phyloP scores from a whole-genome alignment of 35 echinoderm and acorn worm species.

The Nesometra sesokonis region DNA sequence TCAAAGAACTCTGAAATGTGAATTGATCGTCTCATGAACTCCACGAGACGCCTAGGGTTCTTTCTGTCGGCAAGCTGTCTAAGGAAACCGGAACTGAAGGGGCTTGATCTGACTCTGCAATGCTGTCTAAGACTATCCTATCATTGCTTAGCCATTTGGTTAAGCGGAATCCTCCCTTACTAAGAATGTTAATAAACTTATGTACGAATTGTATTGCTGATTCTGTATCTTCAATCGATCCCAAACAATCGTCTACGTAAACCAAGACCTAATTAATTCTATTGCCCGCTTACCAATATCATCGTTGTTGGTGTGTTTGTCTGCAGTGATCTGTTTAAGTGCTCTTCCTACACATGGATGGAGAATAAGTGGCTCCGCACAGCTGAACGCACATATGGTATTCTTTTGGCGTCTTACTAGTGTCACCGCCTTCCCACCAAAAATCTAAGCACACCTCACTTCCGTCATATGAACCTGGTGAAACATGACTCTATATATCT shows the following conservation, averaged over 20 bases:
- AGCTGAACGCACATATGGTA: slow-evolving; percentile 34
- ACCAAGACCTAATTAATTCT: slow-evolving; percentile 16
- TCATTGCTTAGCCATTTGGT: slow-evolving; percentile 67
- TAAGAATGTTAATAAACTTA: slow-evolving; percentile 3
- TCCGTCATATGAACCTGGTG: slow-evolving; percentile 30
- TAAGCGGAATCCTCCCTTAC: slow-evolving; percentile 38
- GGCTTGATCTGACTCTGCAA: slow-evolving; percentile 32
- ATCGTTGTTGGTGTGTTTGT: not conserved
- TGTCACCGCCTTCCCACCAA: slow-evolving; percentile 23
- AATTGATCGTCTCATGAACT: slow-evolving; percentile 33
- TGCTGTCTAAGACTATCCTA: slow-evolving; percentile 23
- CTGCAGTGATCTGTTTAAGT: not conserved
- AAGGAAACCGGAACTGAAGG: slow-evolving; percentile 2
- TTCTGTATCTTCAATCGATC: slow-evolving; percentile 15
- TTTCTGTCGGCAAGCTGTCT: slow-evolving; percentile 47
- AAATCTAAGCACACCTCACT: slow-evolving; percentile 11
- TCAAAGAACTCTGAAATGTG: slow-evolving; percentile 20
- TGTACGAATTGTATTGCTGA: slow-evolving; percentile 20
- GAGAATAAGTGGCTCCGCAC: slow-evolving; percentile 12
- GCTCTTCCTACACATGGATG: slow-evolving; percentile 30
- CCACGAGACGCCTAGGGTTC: slow-evolving; percentile 44
- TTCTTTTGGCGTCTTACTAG: not conserved
- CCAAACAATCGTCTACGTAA: slow-evolving; percentile 48
- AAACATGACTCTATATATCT: slow-evolving; percentile 57
- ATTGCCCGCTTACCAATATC: not conserved